A percentile compares a stretch with the other conserved stretches of the same genome.
phyloP scores from a whole-genome alignment of 1,140 invertebrate genomes.

The Papilio xuthus region DNA sequence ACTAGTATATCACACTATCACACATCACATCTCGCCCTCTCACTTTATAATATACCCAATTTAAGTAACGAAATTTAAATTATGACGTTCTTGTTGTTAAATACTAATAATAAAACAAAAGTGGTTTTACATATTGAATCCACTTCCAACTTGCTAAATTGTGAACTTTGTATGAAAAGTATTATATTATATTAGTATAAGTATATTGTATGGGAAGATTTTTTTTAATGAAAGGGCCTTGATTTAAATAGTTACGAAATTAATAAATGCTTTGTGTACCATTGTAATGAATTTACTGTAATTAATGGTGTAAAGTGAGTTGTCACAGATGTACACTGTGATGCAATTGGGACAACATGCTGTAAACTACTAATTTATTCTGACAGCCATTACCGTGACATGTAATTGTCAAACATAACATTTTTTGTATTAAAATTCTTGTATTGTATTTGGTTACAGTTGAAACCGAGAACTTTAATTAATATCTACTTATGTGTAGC shows the following conservation, averaged over 20 bases:
- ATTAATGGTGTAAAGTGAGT: background rate
- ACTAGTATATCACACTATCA: constrained; percentile 25
- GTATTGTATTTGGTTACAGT: too few species aligned
- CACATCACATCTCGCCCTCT: too few species aligned
- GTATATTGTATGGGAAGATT: background rate
- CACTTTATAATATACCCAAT: background rate
- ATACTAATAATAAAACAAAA: background rate
- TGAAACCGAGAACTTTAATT: too few species aligned
- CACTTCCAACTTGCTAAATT: too few species aligned
- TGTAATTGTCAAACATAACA: background rate
- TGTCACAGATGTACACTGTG: background rate
- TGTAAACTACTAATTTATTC: background rate
- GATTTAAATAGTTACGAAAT: too few species aligned
- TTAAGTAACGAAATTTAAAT: background rate
- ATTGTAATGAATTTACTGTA: too few species aligned
- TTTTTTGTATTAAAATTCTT: too few species aligned
- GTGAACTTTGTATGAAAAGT: background rate
- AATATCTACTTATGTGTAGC: too few species aligned
- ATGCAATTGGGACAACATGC: background rate
- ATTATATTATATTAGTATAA: too few species aligned
- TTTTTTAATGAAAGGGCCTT: too few species aligned
- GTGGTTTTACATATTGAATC: background rate
- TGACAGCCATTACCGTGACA: background rate
- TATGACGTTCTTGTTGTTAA: background rate
- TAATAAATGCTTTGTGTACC: too few species aligned